Evolutionary conservation across 2,113 vertebrate genomes (phyloP), one percentile per base, ranked within the genome.

Genomic region (Colius striatus): DNA sequence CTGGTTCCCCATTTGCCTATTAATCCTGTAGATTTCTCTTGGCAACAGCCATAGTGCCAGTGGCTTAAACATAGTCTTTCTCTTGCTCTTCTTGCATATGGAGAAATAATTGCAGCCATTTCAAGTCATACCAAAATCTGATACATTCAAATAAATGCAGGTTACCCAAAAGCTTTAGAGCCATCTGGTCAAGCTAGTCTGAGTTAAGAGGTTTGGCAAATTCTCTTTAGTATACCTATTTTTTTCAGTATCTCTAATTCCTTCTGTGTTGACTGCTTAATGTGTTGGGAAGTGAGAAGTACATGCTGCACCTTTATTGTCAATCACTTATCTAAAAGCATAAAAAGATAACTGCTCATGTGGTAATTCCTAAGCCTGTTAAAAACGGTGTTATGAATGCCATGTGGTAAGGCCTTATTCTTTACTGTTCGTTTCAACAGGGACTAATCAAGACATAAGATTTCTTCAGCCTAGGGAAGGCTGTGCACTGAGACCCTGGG

Each of bases 401-500:
- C 22, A 5, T 57, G 48, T 1, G 1, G 23, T 32, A 45, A 50
- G 50, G 38, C 23, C 27, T 36, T n/a, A 5, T n/a, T 72, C 34
- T 66, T 84, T 16, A n/a, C 18, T 1, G 1, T 30, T 60, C 0
- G 3, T 48, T 80, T 84, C 27, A 36, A 43, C 16, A 29, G 16
- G 27, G 34, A 25, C 19, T 43, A 20, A 30, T 43, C 6, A 60
- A 77, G 36, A 36, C 11, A 48, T 3, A 50, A 45, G 34, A 15
- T 27, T 14, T 32, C 11, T 48, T 32, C 11, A 1, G 36, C 48
- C 23, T 23, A 48, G 21, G 38, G 5, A n/a, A 38, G 16, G 29
- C 32, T 9, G 0, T 51, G 20, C 7, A 30, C 14, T 17, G 36
- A 67, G 17, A 14, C 9, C 9, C 13, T 0, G 0, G 50, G 20